Evolutionary conservation across 2,888 invertebrate genomes (phyloP), one percentile per base, ranked within the genome.

Genomic region (Philhelius pedissequus): DNA sequence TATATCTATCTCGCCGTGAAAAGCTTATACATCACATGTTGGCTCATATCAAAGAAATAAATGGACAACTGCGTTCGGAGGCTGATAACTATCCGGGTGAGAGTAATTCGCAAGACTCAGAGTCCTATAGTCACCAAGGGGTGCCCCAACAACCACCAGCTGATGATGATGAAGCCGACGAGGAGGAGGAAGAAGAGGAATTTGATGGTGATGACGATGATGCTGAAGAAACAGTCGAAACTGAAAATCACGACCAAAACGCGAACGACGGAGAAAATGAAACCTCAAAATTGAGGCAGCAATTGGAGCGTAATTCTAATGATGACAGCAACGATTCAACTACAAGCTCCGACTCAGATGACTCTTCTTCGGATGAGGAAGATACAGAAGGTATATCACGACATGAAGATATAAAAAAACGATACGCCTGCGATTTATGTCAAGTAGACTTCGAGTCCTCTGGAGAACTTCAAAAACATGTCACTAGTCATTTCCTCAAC

Each of bases 401-500:
- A 22, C 64, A 54, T 15, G 40, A 86, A 62, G 73, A 76, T n/a
- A 71, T 56, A 60, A 88, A 89, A 87, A 88, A 89, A 74, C 88
- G 89, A 78, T 90, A 89, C 87, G 88, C 91, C 50, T 92, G 92
- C 88, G 92, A 91, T 88, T 88, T 92, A 78, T 92, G 92, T 87
- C 90, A 91, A 87, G 88, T 91, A 83, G 90, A 89, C 87, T 92
- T 91, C 75, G 90, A 89, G 86, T 88, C 91, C 30, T 90, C 91
- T 73, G 89, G 89, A 86, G 90, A 90, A 62, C 88, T 92, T 81
- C 91, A 91, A 82, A 89, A 89, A 35, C 92, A 92, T 86, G 91
- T 92, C 75, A 90, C 91, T 88, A 90, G 89, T 87, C 92, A 92
- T 89, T 91, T 92, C 64, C 88, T 91, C 13, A 91, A 91, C 88